These are phyloP conservation scores for Paraescarpia echinospica DNA, from an alignment of 1,140 invertebrate species.

Conservation along the genomic window DNA sequence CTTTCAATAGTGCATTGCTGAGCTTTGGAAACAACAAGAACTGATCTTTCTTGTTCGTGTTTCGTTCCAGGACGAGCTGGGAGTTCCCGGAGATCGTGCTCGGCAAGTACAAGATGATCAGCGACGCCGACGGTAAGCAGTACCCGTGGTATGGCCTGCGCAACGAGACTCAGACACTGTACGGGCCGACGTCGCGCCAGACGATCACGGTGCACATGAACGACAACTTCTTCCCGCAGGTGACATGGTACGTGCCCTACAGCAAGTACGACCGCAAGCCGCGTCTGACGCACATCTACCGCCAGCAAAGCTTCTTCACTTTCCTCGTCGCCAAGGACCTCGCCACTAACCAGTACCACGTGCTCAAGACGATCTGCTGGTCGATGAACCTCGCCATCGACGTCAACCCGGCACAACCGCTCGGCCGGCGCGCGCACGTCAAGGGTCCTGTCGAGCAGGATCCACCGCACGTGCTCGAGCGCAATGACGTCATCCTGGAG, in stretches of 20 bases:
- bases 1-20: no score
- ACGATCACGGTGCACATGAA: conserved; percentile 56
- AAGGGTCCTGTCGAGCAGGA: conserved; percentile 36
- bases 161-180: conserved; percentile 52
- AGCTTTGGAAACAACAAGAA: no score
- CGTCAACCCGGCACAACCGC: conserved; percentile 46
- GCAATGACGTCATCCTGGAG: conserved; percentile 32
- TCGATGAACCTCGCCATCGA: conserved; percentile 54
- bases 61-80: conserved; percentile 53
- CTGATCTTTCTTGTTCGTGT: not conserved
- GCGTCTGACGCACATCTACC: conserved; percentile 52
- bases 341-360: conserved; percentile 48
- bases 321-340: conserved; percentile 57
- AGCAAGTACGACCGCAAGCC: conserved; percentile 46
- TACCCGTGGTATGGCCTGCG: conserved; percentile 59
- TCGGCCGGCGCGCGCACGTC: conserved; percentile 49
- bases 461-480: not conserved
- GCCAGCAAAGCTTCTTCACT: conserved; percentile 57
- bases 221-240: conserved; percentile 59
- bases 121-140: conserved; percentile 57
- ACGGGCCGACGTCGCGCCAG: conserved; percentile 51
- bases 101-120: conserved; percentile 56
- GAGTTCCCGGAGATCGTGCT: conserved; percentile 57
- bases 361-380: conserved; percentile 51
- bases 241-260: conserved; percentile 58